phyloP scores from a whole-genome alignment of 2,888 invertebrate genomes.

The Stenodema calcarata region DNA sequence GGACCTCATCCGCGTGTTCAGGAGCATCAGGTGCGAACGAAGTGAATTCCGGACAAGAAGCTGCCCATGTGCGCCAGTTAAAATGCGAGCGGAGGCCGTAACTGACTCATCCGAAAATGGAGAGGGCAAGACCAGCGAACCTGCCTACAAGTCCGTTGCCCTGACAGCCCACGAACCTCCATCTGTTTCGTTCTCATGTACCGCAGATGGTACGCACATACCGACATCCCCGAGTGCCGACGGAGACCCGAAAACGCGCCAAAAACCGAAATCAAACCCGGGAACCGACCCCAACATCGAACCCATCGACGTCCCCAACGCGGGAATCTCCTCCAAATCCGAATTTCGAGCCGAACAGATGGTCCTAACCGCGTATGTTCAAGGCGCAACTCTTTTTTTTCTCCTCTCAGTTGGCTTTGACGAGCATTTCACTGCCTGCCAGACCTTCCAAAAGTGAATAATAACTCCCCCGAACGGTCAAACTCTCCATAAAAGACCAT shows the following conservation, averaged over 20 bases:
- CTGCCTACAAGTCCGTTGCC: background rate
- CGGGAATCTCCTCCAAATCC: background rate
- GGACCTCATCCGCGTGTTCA: background rate
- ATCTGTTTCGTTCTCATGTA: background rate
- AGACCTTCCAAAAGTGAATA: background rate
- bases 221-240: background rate
- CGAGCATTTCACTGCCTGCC: background rate
- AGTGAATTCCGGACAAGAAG: background rate
- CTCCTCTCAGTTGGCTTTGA: background rate
- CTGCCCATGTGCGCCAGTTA: background rate
- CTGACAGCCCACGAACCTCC: background rate
- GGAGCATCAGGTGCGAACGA: background rate
- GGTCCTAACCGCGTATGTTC: background rate
- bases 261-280: background rate
- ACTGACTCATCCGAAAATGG: constrained; percentile 2
- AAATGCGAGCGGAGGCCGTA: background rate
- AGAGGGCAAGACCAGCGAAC: background rate
- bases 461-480: background rate
- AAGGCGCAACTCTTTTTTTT: background rate
- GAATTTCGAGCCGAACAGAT: background rate
- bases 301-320: background rate
- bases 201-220: background rate
- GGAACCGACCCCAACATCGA: background rate
- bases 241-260: background rate
- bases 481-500: background rate